A percentile compares a stretch with the other conserved stretches of the same genome.
phyloP scores from a whole-genome alignment of 2,113 vertebrate genomes.

The Oophaga pumilio region DNA sequence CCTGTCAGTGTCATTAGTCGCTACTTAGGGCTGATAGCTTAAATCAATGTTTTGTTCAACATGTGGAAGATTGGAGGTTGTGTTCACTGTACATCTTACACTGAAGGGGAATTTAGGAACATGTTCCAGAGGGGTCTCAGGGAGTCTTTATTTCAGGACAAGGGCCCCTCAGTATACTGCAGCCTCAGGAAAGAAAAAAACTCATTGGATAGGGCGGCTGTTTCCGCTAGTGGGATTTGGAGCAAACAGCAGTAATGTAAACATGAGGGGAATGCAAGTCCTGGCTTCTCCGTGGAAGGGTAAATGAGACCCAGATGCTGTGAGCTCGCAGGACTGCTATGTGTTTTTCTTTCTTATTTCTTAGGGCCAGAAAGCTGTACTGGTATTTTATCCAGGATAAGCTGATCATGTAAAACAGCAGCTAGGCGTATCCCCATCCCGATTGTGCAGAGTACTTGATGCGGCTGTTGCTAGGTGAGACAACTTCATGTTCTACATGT shows the following conservation, averaged over 20 bases:
- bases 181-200: constrained; percentile 49
- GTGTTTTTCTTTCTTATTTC: constrained; percentile 18
- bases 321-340: constrained; percentile 29
- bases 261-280: constrained; percentile 52
- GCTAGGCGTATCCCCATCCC: constrained; percentile 41
- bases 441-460: neutral
- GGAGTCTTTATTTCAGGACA: constrained; percentile 56
- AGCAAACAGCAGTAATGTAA: constrained; percentile 58
- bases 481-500: neutral
- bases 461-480: neutral
- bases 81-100: constrained; percentile 35
- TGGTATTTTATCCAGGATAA: constrained; percentile 38
- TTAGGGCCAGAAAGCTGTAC: constrained; percentile 27
- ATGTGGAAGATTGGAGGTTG: constrained; percentile 37
- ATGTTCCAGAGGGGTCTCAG: constrained; percentile 53
- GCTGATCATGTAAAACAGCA: constrained; percentile 48
- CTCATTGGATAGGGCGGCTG: constrained; percentile 52
- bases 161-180: constrained; percentile 55
- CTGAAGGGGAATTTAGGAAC: constrained; percentile 40
- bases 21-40: constrained; percentile 11
- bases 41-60: constrained; percentile 53
- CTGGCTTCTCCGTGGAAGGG: constrained; percentile 46
- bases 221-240: constrained; percentile 58
- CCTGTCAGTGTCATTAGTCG: constrained; percentile 29
- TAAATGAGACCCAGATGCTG: constrained; percentile 59